Percentiles rank a stretch among this genome's conserved stretches.
phyloP scores from a whole-genome alignment of 2,113 vertebrate genomes.

The Opisthocomus hoazin region DNA sequence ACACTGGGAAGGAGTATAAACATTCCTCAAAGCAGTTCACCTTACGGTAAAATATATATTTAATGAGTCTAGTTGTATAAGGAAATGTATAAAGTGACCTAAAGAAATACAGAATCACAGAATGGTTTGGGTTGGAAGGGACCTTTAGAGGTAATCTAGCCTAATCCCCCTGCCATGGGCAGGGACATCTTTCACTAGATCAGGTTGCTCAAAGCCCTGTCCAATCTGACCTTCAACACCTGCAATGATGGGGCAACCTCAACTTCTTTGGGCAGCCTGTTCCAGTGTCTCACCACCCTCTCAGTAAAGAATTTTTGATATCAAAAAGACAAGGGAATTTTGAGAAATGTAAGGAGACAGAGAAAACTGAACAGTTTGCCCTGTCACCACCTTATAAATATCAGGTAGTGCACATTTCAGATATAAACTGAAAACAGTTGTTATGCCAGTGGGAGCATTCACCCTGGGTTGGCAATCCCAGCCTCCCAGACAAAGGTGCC shows the following conservation, averaged over 20 bases:
- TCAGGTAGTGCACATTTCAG: background rate
- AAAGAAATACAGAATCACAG: background rate
- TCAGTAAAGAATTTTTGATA: background rate
- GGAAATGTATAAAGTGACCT: background rate
- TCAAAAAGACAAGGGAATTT: background rate
- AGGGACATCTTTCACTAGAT: background rate
- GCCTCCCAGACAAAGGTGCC: background rate
- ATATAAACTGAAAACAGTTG: background rate
- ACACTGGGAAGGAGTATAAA: background rate
- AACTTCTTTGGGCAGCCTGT: background rate
- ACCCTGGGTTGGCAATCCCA: background rate
- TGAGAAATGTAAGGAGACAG: background rate
- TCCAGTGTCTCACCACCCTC: background rate
- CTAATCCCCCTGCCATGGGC: background rate
- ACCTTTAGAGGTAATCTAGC: background rate
- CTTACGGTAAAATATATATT: background rate
- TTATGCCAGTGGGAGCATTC: background rate
- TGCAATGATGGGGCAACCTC: background rate
- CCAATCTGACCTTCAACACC: background rate
- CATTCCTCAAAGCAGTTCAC: background rate
- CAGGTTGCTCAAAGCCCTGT: rapidly evolving
- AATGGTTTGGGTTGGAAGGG: background rate
- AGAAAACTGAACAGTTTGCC: background rate
- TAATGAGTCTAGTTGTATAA: background rate
- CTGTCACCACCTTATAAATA: background rate